Conservation (phyloP, 2,888 invertebrate species). For the Cryptosula pallasiana region DNA sequence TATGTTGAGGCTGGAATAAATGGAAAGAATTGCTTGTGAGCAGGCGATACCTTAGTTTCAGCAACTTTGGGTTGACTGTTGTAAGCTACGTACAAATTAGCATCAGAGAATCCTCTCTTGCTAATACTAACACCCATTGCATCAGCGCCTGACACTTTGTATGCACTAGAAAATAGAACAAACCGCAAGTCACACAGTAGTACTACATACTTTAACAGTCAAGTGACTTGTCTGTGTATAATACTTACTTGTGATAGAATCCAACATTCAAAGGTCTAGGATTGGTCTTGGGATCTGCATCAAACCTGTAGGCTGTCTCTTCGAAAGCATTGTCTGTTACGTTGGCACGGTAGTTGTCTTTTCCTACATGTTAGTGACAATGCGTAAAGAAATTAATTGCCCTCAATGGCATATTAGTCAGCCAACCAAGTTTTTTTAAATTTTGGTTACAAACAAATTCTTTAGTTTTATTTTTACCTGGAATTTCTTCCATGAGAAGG, state of each 20-base stretch:
- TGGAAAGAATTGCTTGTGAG: too few species aligned
- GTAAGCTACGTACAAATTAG: slow-evolving; percentile 6
- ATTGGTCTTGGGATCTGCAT: not conserved
- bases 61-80: slow-evolving; percentile 10
- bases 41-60: slow-evolving; percentile 18
- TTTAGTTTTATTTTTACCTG: not conserved
- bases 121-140: slow-evolving; percentile 24
- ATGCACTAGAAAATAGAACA: too few species aligned
- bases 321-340: slow-evolving; percentile 16
- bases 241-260: slow-evolving; percentile 32
- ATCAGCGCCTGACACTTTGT: not conserved
- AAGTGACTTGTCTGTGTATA: too few species aligned
- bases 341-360: slow-evolving; percentile 23
- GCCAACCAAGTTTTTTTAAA: too few species aligned
- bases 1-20: too few species aligned
- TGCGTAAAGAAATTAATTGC: too few species aligned
- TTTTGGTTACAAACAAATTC: too few species aligned
- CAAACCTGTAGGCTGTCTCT: not conserved
- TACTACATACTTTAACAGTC: too few species aligned
- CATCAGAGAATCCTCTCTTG: slow-evolving; percentile 16
- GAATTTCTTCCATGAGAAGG: not conserved
- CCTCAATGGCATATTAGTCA: too few species aligned
- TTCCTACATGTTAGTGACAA: too few species aligned
- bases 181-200: too few species aligned
- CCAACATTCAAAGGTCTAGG: slow-evolving; percentile 31